Evolutionary conservation across 2,797 vertebrate species (phyloP), one percentile per base, ranked within the genome.

Genomic region (Scomberomorus guttatus): DNA sequence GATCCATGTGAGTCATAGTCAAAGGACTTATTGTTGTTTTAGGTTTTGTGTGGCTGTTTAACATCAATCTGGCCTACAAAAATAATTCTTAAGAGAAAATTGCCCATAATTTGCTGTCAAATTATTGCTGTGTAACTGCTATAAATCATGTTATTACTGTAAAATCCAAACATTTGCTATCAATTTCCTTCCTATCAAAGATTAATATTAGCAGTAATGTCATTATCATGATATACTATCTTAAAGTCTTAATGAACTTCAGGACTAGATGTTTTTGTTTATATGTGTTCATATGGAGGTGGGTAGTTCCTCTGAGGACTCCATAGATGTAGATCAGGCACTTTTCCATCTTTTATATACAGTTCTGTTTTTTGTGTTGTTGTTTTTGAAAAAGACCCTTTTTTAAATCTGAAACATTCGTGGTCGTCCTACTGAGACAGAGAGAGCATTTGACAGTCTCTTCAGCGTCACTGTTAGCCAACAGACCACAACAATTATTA

Each of bases 101-200:
- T 50, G 37, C 12, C 6, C 13, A 39, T 80, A 60, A 80, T 69
- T 14, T 77, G 22, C 66, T 63, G 50, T 37, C 58, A 74, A 54
- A 84, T 82, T 68, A 77, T 55, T 71, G n/a, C 64, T 5, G 46
- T 60, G 22, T 66, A 75, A 72, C 46, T 63, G 27, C 62, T 15
- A 54, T 46, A 66, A 80, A 79, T 77, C 42, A 50, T 72, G 34
- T 15, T 14, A 46, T 71, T 29, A 48, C 10, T 62, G 10, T 56
- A 12, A 67, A 57, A 57, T 48, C n/a, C 22, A 55, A 52, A 75
- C 72, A 78, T 84, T 80, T 89, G 81, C 22, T 46, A 64, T 81
- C 27, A 79, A 74, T 90, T 79, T 66, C 14, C 11, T 39, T 27
- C 54, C 14, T 14, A 61, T 79, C 48, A 59, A 52, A 52, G 29